Evolutionary conservation across 2,113 vertebrate genomes (phyloP).

Genomic region (Menidia beryllina): DNA sequence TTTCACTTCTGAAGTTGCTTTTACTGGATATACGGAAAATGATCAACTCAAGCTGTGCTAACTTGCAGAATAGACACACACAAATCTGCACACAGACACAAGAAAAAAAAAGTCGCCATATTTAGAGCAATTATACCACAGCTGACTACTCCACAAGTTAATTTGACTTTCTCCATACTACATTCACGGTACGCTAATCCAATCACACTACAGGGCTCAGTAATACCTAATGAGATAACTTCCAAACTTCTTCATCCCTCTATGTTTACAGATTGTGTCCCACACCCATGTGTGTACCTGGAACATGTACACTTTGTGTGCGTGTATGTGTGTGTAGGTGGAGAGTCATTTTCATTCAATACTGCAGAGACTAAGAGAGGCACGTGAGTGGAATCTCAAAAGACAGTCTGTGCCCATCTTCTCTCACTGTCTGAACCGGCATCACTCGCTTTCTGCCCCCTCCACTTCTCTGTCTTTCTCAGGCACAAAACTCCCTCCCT

Average conservation of each 20-base stretch:
- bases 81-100: not conserved
- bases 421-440: constrained; percentile 35
- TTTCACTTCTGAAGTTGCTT: constrained; percentile 1
- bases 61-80: constrained; percentile 11
- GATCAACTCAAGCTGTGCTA: constrained; percentile 3
- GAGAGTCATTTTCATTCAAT: constrained; percentile 76
- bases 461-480: constrained; percentile 35
- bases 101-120: constrained; percentile 21
- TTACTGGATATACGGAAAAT: not conserved
- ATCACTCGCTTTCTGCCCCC: constrained; percentile 33
- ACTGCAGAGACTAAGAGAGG: constrained; percentile 70
- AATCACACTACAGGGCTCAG: constrained; percentile 61
- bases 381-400: constrained; percentile 81
- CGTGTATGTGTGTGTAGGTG: constrained; percentile 54
- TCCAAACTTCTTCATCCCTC: constrained; percentile 53
- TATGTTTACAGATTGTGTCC: constrained; percentile 61
- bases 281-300: constrained; percentile 25
- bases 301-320: constrained; percentile 32
- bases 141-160: constrained; percentile 42
- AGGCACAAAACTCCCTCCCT: constrained; percentile 23
- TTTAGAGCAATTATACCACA: constrained; percentile 31
- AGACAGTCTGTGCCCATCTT: constrained; percentile 68
- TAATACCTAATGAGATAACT: constrained; percentile 70
- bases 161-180: constrained; percentile 53
- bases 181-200: constrained; percentile 64